These are phyloP conservation scores for Drosophila birchii DNA, from an alignment of 2,888 invertebrate species.

Conservation along the genomic window DNA sequence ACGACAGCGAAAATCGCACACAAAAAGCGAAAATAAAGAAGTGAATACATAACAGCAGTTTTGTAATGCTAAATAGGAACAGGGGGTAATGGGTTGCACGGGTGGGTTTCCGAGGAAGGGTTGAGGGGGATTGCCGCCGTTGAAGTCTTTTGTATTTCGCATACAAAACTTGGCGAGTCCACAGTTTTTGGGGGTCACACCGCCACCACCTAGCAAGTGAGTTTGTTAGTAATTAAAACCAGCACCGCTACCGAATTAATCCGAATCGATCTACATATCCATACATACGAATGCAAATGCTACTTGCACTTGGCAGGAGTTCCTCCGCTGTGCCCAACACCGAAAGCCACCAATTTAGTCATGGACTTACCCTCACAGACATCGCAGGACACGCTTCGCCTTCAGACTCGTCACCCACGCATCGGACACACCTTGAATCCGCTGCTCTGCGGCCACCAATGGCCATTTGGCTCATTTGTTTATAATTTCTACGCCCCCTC, in stretches of 20 bases:
- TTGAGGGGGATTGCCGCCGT: slow-evolving; percentile 31
- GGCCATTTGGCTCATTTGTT: slow-evolving; percentile 24
- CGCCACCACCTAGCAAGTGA: neutral
- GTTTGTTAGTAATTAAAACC: slow-evolving; percentile 36
- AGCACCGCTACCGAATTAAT: slow-evolving; percentile 25
- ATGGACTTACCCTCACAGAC: slow-evolving; percentile 22
- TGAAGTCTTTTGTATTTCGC: slow-evolving; percentile 75
- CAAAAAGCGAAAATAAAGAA: slow-evolving; percentile 53
- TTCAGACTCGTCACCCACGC: slow-evolving; percentile 10
- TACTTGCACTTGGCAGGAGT: slow-evolving; percentile 3
- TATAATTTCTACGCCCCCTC: slow-evolving; percentile 38
- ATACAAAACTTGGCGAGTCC: slow-evolving; percentile 35
- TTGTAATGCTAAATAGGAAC: slow-evolving; percentile 75
- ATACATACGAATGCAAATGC: neutral
- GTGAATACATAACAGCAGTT: slow-evolving; percentile 62
- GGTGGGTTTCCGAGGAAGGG: slow-evolving; percentile 19
- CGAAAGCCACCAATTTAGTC: neutral
- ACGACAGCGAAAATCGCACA: slow-evolving; percentile 65
- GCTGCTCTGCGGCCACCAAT: slow-evolving; percentile 10
- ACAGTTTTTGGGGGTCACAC: slow-evolving; percentile 21
- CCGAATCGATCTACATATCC: neutral
- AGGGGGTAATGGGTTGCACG: slow-evolving; percentile 20
- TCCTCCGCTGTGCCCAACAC: slow-evolving; percentile 21
- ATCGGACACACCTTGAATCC: slow-evolving; percentile 22
- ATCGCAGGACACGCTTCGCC: slow-evolving; percentile 2